Conservation (phyloP, 2,797 vertebrate genomes). For the Diceros bicornis region DNA sequence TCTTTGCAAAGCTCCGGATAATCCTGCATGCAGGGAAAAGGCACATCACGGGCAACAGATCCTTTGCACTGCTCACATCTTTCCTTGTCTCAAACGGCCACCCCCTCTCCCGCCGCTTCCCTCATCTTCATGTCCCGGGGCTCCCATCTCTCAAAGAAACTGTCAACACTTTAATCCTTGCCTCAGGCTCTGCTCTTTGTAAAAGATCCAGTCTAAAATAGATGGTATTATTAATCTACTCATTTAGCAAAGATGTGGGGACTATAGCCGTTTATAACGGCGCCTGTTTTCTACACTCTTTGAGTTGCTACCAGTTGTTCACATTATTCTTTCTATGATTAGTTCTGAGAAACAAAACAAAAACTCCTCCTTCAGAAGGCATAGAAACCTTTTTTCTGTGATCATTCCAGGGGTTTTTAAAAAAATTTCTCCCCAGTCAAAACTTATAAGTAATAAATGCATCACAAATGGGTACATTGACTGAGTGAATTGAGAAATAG, state of each 20-base stretch:
- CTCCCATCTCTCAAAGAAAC: neutral
- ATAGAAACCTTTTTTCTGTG: neutral
- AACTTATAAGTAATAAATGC: neutral
- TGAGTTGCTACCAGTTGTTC: neutral
- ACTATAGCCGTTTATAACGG: neutral
- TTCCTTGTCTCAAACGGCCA: neutral
- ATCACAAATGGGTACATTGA: neutral
- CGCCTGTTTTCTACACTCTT: neutral
- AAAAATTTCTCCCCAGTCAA: neutral
- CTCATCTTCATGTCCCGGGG: neutral
- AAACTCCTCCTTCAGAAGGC: neutral
- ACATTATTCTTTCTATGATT: neutral
- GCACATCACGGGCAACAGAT: neutral
- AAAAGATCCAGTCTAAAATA: neutral
- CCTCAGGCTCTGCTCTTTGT: neutral
- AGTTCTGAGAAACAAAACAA: conserved; percentile 55
- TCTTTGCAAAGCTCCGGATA: conserved; percentile 16
- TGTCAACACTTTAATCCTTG: neutral
- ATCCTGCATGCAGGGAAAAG: neutral
- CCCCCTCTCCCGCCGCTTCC: neutral
- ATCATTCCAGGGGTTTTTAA: neutral
- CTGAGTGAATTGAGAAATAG: neutral
- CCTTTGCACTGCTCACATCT: neutral
- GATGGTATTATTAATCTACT: neutral
- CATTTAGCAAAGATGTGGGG: neutral